Base-by-base conservation (phyloP, 1,140 invertebrate genomes). In the Yoshiicerus persimilis region DNA sequence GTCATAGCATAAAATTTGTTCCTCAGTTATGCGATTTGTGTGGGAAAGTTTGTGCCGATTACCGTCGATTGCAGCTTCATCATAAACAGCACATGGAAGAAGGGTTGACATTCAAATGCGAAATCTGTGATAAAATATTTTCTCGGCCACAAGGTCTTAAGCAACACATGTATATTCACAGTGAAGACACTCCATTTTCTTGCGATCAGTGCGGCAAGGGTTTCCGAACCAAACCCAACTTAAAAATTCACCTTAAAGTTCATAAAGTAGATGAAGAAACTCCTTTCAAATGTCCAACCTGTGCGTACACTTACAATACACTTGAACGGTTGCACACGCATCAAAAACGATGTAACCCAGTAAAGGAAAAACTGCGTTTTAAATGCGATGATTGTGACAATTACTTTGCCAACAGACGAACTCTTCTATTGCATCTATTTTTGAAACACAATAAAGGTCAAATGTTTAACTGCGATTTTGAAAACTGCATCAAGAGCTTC, bases 181-280 rank as follows among this genome's bases (percentile, higher is more conserved):
- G 34, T 10, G 75, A 80, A 80, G 75, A 80, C 4, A 80, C 75
- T 25, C 75, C 75, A 30, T 80, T 36, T n/a, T n/a, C 30, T 4
- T 80, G 75, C 20, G 75, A 80, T 5, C 75, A 80, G 20, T 80
- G 75, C 20, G 75, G 75, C 5, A 80, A 80, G 75, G 75, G 75
- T 80, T 80, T 80, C 75, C 75, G 75, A 20, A 34, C 30, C 16
- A 80, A 80, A 38, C 75, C 75, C 36, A 80, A 80, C 75, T 38
- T 80, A 25, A 80, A 16, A 2, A 11, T n/a, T 13, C 75, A 80
- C 32, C 34, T 80, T 1, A 80, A 80, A 38, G 75, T 80, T n/a
- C 75, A 80, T 38, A 80, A 80, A 80, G 75, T 80, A n/a, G 75
- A 80, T 38, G 75, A 80, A n/a, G 75, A 80, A 34, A 80, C 75